Conservation (phyloP, 2,797 vertebrate species). For the Simalia tracyae region DNA sequence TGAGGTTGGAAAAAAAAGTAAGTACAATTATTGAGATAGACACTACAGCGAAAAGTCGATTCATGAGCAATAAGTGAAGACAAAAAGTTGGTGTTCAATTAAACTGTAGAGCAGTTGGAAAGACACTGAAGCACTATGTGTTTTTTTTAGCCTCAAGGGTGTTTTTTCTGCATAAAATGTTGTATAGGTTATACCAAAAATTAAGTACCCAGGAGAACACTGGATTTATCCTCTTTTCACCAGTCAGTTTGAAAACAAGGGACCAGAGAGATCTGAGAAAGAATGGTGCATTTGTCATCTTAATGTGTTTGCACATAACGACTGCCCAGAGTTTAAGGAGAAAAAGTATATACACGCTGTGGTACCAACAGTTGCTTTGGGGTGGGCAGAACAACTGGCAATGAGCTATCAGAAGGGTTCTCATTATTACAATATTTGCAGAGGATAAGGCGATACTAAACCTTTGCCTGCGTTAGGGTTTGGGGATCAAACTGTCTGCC, state of each 20-base stretch:
- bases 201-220: background rate
- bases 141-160: background rate
- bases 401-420: background rate
- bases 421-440: background rate
- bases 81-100: background rate
- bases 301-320: background rate
- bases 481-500: background rate
- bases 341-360: background rate
- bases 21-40: conserved; percentile 25
- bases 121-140: background rate
- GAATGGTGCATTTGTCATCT: background rate
- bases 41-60: conserved; percentile 8
- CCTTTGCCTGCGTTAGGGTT: too few species aligned
- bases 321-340: background rate
- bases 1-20: conserved; percentile 11
- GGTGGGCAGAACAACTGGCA: background rate
- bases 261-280: background rate
- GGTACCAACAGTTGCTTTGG: background rate
- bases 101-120: background rate
- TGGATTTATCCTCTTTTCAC: background rate
- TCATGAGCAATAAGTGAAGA: background rate
- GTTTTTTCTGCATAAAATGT: background rate
- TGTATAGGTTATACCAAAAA: background rate
- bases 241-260: background rate
- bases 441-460: background rate